Evolutionary conservation across 2,888 invertebrate species (phyloP).

Genomic region (Drosophila peninsularis): DNA sequence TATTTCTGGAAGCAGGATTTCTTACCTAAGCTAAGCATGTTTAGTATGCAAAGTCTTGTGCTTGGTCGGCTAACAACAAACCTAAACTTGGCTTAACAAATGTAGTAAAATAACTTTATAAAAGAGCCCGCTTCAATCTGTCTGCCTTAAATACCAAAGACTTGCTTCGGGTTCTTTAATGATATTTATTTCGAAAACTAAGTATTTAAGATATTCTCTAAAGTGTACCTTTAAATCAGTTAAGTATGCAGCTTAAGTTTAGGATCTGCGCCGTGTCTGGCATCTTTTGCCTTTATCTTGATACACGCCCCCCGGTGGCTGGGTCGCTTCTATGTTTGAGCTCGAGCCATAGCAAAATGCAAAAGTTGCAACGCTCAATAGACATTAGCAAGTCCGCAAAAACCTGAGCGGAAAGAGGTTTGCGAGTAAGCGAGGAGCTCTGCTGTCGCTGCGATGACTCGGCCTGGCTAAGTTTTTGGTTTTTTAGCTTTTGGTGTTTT

Average conservation of each 20-base stretch:
- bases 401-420: conserved; percentile 35
- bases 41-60: no score
- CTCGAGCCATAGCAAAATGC: conserved; percentile 16
- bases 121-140: no score
- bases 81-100: no score
- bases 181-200: not conserved
- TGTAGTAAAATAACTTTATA: no score
- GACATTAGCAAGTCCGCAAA: conserved; percentile 57
- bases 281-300: conserved; percentile 4
- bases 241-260: not conserved
- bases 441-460: conserved; percentile 1
- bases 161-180: not conserved
- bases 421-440: not conserved
- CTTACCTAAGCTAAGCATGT: no score
- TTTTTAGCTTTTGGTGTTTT: conserved; percentile 21
- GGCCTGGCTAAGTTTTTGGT: conserved; percentile 4
- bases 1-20: no score
- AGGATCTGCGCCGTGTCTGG: not conserved
- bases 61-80: no score
- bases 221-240: not conserved
- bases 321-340: conserved; percentile 5
- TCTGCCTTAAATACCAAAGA: no score
- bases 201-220: not conserved
- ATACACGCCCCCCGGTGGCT: conserved; percentile 2
- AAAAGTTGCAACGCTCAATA: conserved; percentile 40